Conservation (phyloP, 2,113 vertebrate genomes). For the Leuciscus idus region DNA sequence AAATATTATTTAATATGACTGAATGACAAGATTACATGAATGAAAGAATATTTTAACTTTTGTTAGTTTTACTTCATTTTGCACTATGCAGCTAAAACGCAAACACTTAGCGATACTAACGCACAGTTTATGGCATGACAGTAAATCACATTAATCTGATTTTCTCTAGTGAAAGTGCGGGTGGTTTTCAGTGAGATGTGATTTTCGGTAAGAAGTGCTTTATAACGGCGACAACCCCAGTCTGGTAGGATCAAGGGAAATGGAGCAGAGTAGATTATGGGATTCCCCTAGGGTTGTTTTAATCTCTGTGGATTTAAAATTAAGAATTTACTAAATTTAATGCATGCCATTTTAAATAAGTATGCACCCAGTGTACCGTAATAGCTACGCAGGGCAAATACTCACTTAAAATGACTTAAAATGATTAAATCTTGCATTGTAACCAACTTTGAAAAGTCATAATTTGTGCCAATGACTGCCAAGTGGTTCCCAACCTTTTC, state of each 20-base stretch:
- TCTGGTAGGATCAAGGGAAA: background rate
- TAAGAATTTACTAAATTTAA: background rate
- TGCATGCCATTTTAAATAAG: background rate
- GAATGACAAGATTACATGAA: background rate
- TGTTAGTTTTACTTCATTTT: background rate
- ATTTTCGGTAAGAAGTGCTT: background rate
- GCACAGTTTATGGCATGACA: background rate
- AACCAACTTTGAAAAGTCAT: background rate
- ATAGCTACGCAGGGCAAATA: background rate
- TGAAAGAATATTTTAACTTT: background rate
- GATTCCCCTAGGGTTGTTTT: background rate
- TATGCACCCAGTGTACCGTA: background rate
- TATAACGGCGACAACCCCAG: background rate
- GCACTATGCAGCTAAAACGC: background rate
- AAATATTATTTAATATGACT: background rate
- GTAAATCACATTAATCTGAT: constrained; percentile 5
- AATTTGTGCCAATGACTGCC: background rate
- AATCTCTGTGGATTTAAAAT: constrained; percentile 2
- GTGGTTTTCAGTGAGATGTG: background rate
- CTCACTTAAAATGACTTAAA: too few species aligned
- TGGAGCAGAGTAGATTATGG: constrained; percentile 1
- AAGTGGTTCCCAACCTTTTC: background rate
- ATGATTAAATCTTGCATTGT: background rate
- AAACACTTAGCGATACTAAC: background rate
- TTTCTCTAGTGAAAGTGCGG: background rate